Evolutionary conservation across 37 sponge, comb jelly and placozoan species (phyloP).

Genomic region (Aplysina aerophoba): DNA sequence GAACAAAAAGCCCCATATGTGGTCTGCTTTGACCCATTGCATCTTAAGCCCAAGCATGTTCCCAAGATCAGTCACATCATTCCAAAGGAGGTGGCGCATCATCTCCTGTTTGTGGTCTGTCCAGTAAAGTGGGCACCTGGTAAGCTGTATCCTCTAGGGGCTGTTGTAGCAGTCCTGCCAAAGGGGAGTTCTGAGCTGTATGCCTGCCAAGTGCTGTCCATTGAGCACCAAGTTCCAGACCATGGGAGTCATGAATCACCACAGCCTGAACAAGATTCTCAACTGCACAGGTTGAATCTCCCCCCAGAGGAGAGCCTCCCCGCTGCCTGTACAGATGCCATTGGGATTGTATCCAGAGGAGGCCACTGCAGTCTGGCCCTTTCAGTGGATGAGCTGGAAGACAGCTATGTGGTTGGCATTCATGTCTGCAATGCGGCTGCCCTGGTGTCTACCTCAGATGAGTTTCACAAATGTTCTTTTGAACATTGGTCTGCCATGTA

Average conservation of each 20-base stretch:
- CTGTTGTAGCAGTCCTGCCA: constrained; percentile 45
- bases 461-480: not conserved
- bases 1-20: too few relatives aligned
- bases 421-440: not conserved
- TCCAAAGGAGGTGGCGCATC: constrained; percentile 39
- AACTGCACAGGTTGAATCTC: not conserved
- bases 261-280: too few relatives aligned
- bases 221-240: too few relatives aligned
- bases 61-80: constrained; percentile 56
- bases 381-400: not conserved
- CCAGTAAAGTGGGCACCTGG: constrained; percentile 40
- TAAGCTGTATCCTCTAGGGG: constrained; percentile 43
- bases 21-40: too few relatives aligned
- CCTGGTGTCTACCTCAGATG: not conserved
- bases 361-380: not conserved
- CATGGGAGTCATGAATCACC: too few relatives aligned
- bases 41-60: not conserved
- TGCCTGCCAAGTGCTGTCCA: too few relatives aligned
- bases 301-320: not conserved
- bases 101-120: constrained; percentile 48
- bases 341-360: not conserved
- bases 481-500: not conserved
- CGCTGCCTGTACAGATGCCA: not conserved
- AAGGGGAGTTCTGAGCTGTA: not conserved
- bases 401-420: not conserved